phyloP scores from a whole-genome alignment of 2,113 vertebrate species.

The Vulpes lagopus region DNA sequence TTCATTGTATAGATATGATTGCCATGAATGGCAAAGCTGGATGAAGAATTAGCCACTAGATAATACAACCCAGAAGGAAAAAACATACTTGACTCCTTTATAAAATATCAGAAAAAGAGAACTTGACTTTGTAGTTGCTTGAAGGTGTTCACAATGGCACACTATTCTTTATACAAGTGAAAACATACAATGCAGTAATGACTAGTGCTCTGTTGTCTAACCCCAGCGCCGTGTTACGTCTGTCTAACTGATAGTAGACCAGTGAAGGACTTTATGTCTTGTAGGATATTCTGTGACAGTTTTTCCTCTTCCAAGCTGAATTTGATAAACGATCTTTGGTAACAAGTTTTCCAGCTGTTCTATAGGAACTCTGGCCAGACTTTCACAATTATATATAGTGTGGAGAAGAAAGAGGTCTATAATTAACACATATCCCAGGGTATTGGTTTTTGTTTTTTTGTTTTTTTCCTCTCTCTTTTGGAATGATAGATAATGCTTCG shows the following conservation, averaged over 20 bases:
- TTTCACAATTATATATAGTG: slow-evolving; percentile 57
- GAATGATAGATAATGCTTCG: slow-evolving; percentile 18
- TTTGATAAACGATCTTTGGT: slow-evolving; percentile 63
- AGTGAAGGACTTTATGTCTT: slow-evolving; percentile 16
- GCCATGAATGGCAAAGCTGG: not conserved
- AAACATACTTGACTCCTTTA: slow-evolving; percentile 1
- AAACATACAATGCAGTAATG: not conserved
- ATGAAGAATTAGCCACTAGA: not conserved
- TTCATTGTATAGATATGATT: not conserved
- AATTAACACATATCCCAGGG: slow-evolving; percentile 50
- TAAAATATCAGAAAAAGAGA: not conserved
- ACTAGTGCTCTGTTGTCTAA: not conserved
- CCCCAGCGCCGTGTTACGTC: not conserved
- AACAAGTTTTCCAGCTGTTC: slow-evolving; percentile 74
- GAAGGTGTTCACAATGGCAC: not conserved
- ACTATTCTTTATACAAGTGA: not conserved
- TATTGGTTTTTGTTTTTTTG: not conserved
- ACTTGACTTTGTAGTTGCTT: not conserved
- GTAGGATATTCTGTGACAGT: not conserved
- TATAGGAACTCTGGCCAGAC: slow-evolving; percentile 55
- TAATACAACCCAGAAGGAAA: not conserved
- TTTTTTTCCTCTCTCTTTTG: not conserved
- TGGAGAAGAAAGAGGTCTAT: slow-evolving; percentile 21
- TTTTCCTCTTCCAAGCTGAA: slow-evolving; percentile 53
- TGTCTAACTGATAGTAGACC: not conserved